Percentiles rank a stretch among this genome's conserved stretches.
Evolutionary conservation across 2,888 invertebrate genomes (phyloP).

Genomic region (Drosophila koepferae): DNA sequence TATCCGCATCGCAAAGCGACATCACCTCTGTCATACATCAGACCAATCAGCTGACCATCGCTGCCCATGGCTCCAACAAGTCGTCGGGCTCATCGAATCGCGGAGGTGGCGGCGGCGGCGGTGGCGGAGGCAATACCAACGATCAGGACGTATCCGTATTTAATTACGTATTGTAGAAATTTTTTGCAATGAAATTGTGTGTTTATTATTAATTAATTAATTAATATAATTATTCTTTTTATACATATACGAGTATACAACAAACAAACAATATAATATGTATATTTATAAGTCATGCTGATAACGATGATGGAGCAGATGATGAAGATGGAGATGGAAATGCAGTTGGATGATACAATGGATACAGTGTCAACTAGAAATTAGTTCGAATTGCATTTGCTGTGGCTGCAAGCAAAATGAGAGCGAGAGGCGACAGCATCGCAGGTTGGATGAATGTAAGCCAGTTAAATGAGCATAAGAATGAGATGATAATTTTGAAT

Average conservation of each 20-base stretch:
- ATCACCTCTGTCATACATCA: slow-evolving; percentile 85
- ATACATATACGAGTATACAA: slow-evolving; percentile 84
- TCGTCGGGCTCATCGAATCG: slow-evolving; percentile 85
- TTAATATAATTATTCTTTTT: slow-evolving; percentile 81
- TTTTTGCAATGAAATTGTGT: slow-evolving; percentile 83
- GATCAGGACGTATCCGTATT: slow-evolving; percentile 85
- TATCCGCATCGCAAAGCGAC: slow-evolving; percentile 85
- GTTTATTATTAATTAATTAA: slow-evolving; percentile 79
- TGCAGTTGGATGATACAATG: slow-evolving; percentile 23
- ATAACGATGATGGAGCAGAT: slow-evolving; percentile 6
- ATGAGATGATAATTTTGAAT: slow-evolving; percentile 78
- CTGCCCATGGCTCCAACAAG: slow-evolving; percentile 85
- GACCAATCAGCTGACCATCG: slow-evolving; percentile 85
- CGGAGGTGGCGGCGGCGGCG: slow-evolving; percentile 72
- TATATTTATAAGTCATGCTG: slow-evolving; percentile 58
- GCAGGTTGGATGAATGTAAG: slow-evolving; percentile 43
- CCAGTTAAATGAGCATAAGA: slow-evolving; percentile 60
- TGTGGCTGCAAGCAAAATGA: slow-evolving; percentile 7
- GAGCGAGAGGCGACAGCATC: slow-evolving; percentile 7
- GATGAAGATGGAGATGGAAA: slow-evolving; percentile 6
- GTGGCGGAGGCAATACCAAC: slow-evolving; percentile 81
- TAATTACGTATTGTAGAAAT: slow-evolving; percentile 85
- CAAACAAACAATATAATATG: slow-evolving; percentile 55
- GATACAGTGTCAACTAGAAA: slow-evolving; percentile 40
- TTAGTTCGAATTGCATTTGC: slow-evolving; percentile 37